Evolutionary conservation across 1,140 invertebrate genomes (phyloP).

Genomic region (Drosophila quadrilineata): DNA sequence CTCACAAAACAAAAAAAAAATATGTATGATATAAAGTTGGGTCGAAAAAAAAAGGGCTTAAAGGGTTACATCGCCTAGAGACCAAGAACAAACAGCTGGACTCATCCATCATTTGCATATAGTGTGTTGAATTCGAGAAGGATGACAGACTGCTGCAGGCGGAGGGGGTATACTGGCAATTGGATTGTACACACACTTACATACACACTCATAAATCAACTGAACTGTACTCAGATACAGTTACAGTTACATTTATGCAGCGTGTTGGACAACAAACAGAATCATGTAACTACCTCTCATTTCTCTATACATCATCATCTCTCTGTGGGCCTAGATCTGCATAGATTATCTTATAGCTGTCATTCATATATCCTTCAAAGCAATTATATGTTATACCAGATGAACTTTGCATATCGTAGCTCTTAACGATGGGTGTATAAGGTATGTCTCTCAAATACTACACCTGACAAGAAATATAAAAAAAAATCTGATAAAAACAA

Average conservation of each 20-base stretch:
- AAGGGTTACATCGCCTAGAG: slow-evolving; percentile 46
- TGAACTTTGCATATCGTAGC: no score
- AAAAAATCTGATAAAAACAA: no score
- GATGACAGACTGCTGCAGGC: neutral
- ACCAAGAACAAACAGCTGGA: slow-evolving; percentile 34
- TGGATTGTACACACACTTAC: slow-evolving; percentile 35
- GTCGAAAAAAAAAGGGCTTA: slow-evolving; percentile 21
- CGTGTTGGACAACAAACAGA: slow-evolving; percentile 7
- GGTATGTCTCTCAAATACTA: no score
- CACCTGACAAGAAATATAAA: no score
- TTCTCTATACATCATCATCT: no score
- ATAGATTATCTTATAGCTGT: slow-evolving; percentile 14
- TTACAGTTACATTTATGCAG: slow-evolving; percentile 45
- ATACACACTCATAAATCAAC: slow-evolving; percentile 57
- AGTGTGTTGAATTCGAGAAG: slow-evolving; percentile 1
- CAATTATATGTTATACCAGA: no score
- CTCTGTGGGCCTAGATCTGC: no score
- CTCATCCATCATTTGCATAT: slow-evolving; percentile 71
- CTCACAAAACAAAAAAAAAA: no score
- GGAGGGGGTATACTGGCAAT: slow-evolving; percentile 22
- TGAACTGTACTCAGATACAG: slow-evolving; percentile 5
- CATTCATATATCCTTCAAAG: no score
- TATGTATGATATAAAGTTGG: no score
- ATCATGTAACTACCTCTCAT: neutral
- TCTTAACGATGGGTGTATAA: no score